Evolutionary conservation across 2,797 vertebrate species (phyloP).

Genomic region (Sebastes trivittatus): DNA sequence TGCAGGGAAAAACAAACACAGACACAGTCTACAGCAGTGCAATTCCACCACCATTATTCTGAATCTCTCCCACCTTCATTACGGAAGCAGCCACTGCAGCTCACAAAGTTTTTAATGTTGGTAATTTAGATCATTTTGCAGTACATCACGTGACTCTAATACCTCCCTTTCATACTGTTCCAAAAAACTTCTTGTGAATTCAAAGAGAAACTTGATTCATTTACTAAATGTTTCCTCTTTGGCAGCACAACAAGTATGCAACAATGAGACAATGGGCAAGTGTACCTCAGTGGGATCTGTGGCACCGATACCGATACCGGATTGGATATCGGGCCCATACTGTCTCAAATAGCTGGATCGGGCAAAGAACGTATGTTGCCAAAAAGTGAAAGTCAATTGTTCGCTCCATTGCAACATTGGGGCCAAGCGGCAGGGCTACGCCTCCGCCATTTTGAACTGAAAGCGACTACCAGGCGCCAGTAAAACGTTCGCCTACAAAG

Average conservation of each 20-base stretch:
- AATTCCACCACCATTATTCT: background rate
- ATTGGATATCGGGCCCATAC: no score
- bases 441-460: no score
- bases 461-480: no score
- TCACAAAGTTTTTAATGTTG: background rate
- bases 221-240: background rate
- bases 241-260: background rate
- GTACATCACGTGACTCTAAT: background rate
- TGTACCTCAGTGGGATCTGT: background rate
- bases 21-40: background rate
- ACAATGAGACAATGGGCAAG: background rate
- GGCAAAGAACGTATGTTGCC: fast-evolving
- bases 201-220: background rate
- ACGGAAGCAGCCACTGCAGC: background rate
- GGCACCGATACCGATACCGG: no score
- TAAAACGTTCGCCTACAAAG: no score
- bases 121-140: background rate
- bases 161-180: background rate
- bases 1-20: conserved; percentile 19
- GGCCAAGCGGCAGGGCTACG: no score
- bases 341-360: no score
- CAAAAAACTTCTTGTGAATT: background rate
- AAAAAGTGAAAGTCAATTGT: no score
- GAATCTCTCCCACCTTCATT: background rate
- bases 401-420: fast-evolving